A percentile compares a stretch with the other conserved stretches of the same genome.
Evolutionary conservation across 1,140 invertebrate species (phyloP).

Genomic region (Drosophila grimshawi): DNA sequence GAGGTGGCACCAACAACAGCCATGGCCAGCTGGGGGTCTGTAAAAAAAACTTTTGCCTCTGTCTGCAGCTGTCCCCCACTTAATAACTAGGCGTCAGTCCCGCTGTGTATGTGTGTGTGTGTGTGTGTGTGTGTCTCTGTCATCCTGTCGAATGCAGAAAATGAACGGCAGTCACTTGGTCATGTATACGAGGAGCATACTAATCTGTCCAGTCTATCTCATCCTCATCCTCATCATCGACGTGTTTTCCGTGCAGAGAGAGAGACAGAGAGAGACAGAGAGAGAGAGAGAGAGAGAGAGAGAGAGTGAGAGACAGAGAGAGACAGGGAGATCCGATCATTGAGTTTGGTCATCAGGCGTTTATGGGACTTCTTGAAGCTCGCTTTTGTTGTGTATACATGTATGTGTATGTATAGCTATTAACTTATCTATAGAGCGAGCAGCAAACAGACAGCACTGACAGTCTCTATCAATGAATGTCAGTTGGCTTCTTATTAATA

Average conservation of each 20-base stretch:
- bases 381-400: background rate
- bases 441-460: constrained; percentile 59
- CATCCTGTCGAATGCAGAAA: constrained; percentile 52
- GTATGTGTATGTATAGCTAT: background rate
- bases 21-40: constrained; percentile 46
- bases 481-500: constrained; percentile 53
- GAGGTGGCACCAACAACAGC: constrained; percentile 1
- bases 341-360: constrained; percentile 38
- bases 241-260: constrained; percentile 25
- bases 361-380: constrained; percentile 23
- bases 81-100: constrained; percentile 70
- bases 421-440: constrained; percentile 42
- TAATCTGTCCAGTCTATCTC: constrained; percentile 58
- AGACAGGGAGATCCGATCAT: constrained; percentile 27
- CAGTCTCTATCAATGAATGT: constrained; percentile 73
- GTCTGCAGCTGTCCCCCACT: constrained; percentile 42
- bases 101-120: constrained; percentile 1
- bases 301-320: constrained; percentile 33
- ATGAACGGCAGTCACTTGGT: constrained; percentile 49
- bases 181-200: constrained; percentile 60
- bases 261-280: constrained; percentile 11
- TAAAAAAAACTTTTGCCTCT: constrained; percentile 75
- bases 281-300: constrained; percentile 31
- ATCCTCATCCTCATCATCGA: constrained; percentile 2
- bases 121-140: constrained; percentile 34